Percentiles rank a stretch among this genome's conserved stretches.
Conservation (phyloP, 2,797 vertebrate species). For the Arctocebus calabarensis region DNA sequence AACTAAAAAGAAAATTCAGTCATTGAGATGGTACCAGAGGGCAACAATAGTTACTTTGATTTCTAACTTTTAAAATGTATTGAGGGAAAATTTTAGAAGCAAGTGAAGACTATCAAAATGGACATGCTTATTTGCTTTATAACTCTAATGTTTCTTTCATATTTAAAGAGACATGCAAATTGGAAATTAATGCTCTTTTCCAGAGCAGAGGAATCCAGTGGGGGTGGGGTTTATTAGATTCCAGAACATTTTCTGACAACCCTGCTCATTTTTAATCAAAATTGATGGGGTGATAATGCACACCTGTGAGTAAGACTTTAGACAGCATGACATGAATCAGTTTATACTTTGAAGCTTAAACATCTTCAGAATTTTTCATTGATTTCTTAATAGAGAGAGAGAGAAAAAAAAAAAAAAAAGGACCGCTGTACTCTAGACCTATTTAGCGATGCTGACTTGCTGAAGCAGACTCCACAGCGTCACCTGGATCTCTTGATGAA, state of each 20-base stretch:
- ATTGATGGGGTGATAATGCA: not conserved
- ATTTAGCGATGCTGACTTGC: not conserved
- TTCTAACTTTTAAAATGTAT: slow-evolving; percentile 13
- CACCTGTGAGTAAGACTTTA: not conserved
- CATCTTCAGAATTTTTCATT: not conserved
- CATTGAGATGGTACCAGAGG: not conserved
- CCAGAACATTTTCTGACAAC: not conserved
- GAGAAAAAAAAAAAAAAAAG: no score
- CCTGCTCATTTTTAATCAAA: not conserved
- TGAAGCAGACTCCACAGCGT: not conserved
- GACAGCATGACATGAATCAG: not conserved
- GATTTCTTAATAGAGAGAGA: not conserved
- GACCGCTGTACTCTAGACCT: accelerated
- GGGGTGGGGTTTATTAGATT: not conserved
- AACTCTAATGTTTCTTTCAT: not conserved
- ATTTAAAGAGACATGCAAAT: not conserved
- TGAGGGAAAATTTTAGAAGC: not conserved
- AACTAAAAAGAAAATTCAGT: not conserved
- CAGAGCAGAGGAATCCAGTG: not conserved
- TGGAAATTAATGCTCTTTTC: not conserved
- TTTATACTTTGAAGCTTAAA: not conserved
- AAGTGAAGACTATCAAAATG: not conserved
- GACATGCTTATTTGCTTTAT: not conserved
- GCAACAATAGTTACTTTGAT: not conserved
- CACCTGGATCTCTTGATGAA: no score